Conservation (phyloP, 2,888 invertebrate genomes). For the Dryococelus australis region DNA sequence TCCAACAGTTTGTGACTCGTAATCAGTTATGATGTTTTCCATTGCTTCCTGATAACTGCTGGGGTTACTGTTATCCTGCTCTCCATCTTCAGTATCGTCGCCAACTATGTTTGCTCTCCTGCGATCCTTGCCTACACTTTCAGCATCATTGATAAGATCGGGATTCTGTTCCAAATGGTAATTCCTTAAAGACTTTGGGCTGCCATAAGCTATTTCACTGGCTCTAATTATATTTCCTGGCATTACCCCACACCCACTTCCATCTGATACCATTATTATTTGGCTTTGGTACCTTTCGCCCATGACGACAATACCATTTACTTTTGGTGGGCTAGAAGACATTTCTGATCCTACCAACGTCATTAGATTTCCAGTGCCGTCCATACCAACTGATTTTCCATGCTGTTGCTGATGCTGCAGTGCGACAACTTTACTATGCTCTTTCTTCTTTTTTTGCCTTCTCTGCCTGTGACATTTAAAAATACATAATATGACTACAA, state of each 20-base stretch:
- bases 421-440: conserved; percentile 59
- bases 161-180: conserved; percentile 74
- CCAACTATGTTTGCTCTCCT: conserved; percentile 51
- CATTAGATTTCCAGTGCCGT: conserved; percentile 59
- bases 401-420: conserved; percentile 62
- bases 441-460: conserved; percentile 55
- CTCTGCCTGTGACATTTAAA: conserved; percentile 49
- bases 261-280: conserved; percentile 57
- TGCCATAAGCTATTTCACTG: conserved; percentile 60
- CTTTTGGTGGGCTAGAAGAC: conserved; percentile 52
- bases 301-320: conserved; percentile 63
- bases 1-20: conserved; percentile 42
- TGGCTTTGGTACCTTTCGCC: conserved; percentile 64
- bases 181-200: conserved; percentile 64
- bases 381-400: conserved; percentile 51
- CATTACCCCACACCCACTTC: conserved; percentile 35
- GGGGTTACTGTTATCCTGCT: conserved; percentile 53
- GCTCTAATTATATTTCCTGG: conserved; percentile 23
- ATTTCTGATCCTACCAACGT: conserved; percentile 50
- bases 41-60: conserved; percentile 54
- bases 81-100: conserved; percentile 56
- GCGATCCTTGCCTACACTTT: conserved; percentile 64
- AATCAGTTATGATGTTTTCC: conserved; percentile 53
- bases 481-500: conserved; percentile 66
- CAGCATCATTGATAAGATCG: conserved; percentile 80